Percentiles rank a stretch among this genome's conserved stretches.
These are phyloP conservation scores for Scaptomyza polygonia DNA, from an alignment of 2,888 invertebrate species.

Conservation along the genomic window DNA sequence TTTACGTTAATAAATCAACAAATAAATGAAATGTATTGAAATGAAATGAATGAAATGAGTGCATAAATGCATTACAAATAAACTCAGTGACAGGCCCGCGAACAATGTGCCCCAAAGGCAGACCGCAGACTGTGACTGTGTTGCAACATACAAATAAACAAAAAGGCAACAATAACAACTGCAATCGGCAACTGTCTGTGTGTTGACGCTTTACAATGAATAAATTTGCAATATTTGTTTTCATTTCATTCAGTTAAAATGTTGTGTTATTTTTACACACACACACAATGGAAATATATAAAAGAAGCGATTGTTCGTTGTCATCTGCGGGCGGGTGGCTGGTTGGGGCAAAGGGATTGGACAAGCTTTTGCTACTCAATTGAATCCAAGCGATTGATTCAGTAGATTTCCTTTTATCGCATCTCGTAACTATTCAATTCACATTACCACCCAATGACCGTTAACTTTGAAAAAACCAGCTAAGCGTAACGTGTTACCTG, in stretches of 20 bases:
- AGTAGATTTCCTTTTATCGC: slow-evolving; percentile 6
- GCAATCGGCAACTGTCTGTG: slow-evolving; percentile 29
- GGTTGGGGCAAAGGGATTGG: background rate
- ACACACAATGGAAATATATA: slow-evolving; percentile 25
- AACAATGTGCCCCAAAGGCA: slow-evolving; percentile 39
- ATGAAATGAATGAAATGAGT: slow-evolving; percentile 48
- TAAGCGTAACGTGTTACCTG: slow-evolving; percentile 20
- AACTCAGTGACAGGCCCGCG: slow-evolving; percentile 27
- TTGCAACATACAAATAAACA: slow-evolving; percentile 30
- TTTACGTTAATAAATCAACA: slow-evolving; percentile 58
- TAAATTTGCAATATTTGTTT: slow-evolving; percentile 77
- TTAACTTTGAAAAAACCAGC: slow-evolving; percentile 7
- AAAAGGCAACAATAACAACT: slow-evolving; percentile 21
- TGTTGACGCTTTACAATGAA: slow-evolving; percentile 57
- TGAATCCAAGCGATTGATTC: slow-evolving; percentile 34
- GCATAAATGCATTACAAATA: slow-evolving; percentile 60
- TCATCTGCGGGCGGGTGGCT: too few species aligned
- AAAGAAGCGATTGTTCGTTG: slow-evolving; percentile 7
- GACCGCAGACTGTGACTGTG: slow-evolving; percentile 48
- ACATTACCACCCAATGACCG: slow-evolving; percentile 29
- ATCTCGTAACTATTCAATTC: slow-evolving; percentile 28
- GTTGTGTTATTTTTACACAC: slow-evolving; percentile 49
- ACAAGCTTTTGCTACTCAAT: slow-evolving; percentile 4
- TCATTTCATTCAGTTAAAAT: slow-evolving; percentile 75
- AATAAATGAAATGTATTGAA: slow-evolving; percentile 55